These are phyloP conservation scores for Danaus melanippus DNA, from an alignment of 1,140 invertebrate species.

Conservation along the genomic window DNA sequence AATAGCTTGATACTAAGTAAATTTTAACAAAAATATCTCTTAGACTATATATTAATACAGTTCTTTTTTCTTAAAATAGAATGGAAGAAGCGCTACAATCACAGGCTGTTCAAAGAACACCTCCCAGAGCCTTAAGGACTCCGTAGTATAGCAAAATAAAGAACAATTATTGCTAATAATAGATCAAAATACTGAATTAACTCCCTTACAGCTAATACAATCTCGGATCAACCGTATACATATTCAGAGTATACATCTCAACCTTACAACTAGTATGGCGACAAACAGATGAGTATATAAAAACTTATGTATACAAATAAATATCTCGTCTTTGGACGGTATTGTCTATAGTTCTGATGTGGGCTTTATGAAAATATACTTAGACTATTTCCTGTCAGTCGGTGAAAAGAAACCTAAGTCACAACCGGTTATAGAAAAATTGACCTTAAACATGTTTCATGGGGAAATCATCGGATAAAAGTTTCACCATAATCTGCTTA, in stretches of 20 bases:
- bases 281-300: constrained; percentile 48
- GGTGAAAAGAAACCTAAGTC: constrained; percentile 31
- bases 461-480: constrained; percentile 14
- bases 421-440: constrained; percentile 41
- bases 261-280: constrained; percentile 47
- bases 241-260: too few relatives aligned
- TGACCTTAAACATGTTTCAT: constrained; percentile 21
- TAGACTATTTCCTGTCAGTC: constrained; percentile 38
- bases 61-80: constrained; percentile 25
- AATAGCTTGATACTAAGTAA: constrained; percentile 22
- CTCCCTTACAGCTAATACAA: too few relatives aligned
- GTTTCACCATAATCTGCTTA: constrained; percentile 10
- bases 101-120: too few relatives aligned
- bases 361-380: constrained; percentile 29
- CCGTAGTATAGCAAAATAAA: too few relatives aligned
- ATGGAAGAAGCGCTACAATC: constrained; percentile 22
- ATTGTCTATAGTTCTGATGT: constrained; percentile 51
- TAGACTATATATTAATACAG: constrained; percentile 25
- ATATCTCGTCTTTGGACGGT: constrained; percentile 64
- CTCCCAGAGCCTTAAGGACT: too few relatives aligned
- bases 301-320: constrained; percentile 60
- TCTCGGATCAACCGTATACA: too few relatives aligned
- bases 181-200: too few relatives aligned
- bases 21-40: constrained; percentile 30
- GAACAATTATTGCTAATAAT: too few relatives aligned